Percentiles rank a stretch among this genome's conserved stretches.
These are phyloP conservation scores for Hyles euphorbiae DNA, from an alignment of 1,140 invertebrate genomes.

Conservation along the genomic window DNA sequence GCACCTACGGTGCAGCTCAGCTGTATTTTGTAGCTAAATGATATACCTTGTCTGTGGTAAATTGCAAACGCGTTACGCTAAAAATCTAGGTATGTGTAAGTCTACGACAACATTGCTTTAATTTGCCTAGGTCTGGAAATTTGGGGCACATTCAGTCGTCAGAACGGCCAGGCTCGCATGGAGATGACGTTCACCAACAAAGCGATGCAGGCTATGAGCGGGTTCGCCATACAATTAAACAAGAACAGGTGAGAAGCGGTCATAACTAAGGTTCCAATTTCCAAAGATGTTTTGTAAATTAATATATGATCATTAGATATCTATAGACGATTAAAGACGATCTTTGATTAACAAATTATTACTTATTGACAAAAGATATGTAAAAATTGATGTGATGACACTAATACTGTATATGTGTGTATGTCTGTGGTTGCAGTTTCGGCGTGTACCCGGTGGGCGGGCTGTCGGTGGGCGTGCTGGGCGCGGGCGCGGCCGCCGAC, in stretches of 20 bases:
- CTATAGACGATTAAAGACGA: too few relatives aligned
- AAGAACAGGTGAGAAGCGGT: constrained; percentile 84
- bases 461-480: constrained; percentile 87
- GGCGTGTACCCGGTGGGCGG: constrained; percentile 91
- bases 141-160: constrained; percentile 93
- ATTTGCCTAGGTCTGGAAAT: constrained; percentile 86
- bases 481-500: constrained; percentile 88
- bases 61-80: too few relatives aligned
- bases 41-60: too few relatives aligned
- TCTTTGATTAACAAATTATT: too few relatives aligned
- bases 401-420: neutral
- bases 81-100: too few relatives aligned
- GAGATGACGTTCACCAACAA: constrained; percentile 98
- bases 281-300: neutral
- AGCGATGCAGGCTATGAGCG: constrained; percentile 97
- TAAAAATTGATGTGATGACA: neutral
- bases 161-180: constrained; percentile 93
- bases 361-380: too few relatives aligned
- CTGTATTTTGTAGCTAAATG: too few relatives aligned
- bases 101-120: too few relatives aligned
- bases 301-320: too few relatives aligned
- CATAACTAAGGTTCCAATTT: too few relatives aligned
- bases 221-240: constrained; percentile 98
- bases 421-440: constrained; percentile 80
- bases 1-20: too few relatives aligned